Percentiles rank a stretch among this genome's conserved stretches.
Conservation (phyloP, 2,888 invertebrate species). For the Stegana nigrithorax region DNA sequence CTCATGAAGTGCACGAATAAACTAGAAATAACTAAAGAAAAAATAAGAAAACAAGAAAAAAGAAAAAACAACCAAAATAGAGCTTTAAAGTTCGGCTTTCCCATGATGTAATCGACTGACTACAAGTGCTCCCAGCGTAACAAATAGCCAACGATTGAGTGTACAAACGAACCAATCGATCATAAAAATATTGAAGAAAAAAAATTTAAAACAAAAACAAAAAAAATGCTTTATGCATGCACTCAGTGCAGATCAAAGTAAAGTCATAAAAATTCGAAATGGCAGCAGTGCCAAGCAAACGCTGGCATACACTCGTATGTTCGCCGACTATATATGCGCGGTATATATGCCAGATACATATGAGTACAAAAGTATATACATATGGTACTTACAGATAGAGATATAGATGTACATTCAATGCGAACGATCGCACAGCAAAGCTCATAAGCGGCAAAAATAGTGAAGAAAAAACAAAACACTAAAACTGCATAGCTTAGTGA, state of each 20-base stretch:
- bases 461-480: not conserved
- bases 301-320: no score
- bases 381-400: not conserved
- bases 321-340: no score
- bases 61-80: not conserved
- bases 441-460: not conserved
- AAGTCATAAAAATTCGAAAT: no score
- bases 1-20: not conserved
- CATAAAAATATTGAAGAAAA: not conserved
- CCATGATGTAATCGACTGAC: conserved; percentile 12
- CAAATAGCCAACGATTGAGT: no score
- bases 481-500: not conserved
- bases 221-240: not conserved
- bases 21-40: not conserved
- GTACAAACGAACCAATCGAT: no score
- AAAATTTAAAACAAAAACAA: conserved; percentile 2
- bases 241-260: not conserved
- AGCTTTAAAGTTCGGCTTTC: conserved; percentile 11
- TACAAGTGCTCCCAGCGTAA: not conserved
- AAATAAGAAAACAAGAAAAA: not conserved
- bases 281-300: no score
- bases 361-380: not conserved
- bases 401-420: not conserved
- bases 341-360: not conserved
- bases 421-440: not conserved